Evolutionary conservation across 2,888 invertebrate genomes (phyloP).

Genomic region (Drosophila acutilabella): DNA sequence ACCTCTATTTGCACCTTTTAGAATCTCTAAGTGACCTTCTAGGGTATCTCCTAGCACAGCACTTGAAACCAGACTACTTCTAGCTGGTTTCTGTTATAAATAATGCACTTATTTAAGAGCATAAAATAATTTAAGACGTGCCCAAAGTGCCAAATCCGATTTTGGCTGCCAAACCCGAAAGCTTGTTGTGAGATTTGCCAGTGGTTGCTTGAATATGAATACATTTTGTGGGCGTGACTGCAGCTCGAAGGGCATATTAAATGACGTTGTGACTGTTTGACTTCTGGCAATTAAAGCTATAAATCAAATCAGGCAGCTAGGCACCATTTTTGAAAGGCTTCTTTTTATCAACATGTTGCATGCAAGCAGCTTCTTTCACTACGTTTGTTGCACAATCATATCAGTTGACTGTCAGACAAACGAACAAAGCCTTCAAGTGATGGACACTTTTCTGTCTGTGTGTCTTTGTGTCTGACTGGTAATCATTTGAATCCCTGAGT

Average conservation of each 20-base stretch:
- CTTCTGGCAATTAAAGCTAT: conserved; percentile 54
- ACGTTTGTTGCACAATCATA: conserved; percentile 17
- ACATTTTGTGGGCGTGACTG: conserved; percentile 12
- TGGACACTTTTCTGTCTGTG: not conserved
- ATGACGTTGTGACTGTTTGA: conserved; percentile 44
- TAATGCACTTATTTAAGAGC: conserved; percentile 59
- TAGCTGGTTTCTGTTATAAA: conserved; percentile 29
- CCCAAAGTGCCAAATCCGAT: conserved; percentile 74
- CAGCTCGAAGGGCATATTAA: conserved; percentile 53
- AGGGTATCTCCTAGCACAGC: not conserved
- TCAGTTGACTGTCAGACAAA: conserved; percentile 17
- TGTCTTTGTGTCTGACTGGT: conserved; percentile 3
- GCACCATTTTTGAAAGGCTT: conserved; percentile 1
- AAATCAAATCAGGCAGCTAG: conserved; percentile 37
- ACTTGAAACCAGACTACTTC: not conserved
- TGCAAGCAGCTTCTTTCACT: not conserved
- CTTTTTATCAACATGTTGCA: conserved; percentile 8
- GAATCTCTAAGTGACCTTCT: too few relatives aligned
- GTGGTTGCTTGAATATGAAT: conserved; percentile 16
- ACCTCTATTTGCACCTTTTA: too few relatives aligned
- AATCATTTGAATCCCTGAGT: conserved; percentile 48
- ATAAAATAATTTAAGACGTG: conserved; percentile 68
- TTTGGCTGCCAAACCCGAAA: conserved; percentile 42
- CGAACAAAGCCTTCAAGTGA: conserved; percentile 11
- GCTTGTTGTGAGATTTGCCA: conserved; percentile 27